Base-by-base conservation (phyloP, 2,113 vertebrate genomes). In the Rhadina sibilatrix region DNA sequence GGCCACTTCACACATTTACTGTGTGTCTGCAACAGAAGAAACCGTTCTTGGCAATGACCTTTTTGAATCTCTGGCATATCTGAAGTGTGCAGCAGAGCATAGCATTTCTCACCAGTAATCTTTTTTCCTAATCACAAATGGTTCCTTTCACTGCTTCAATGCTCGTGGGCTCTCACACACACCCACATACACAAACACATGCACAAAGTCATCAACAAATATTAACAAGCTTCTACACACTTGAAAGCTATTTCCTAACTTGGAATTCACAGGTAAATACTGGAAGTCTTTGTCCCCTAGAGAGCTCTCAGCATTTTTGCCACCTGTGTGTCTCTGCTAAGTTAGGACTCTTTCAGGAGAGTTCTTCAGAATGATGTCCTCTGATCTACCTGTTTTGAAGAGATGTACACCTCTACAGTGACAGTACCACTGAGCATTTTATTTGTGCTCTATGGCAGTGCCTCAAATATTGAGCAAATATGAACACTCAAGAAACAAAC, bases 21-120 rank as follows among this genome's bases (percentile, higher is more conserved):
- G 12, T 53, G 56, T 76, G 63, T 65, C 30, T 76, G 24, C 57
- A 65, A 38, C 23, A 63, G 75, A 53, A 20, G 47, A 71, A 92
- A 78, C 33, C 10, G 31, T 57, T 83, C 63, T 91, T 76, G 53
- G 57, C 81, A 95, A 28, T 87, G 89, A 94, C 89, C 78, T 95
- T 93, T 91, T 27, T 50, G 66, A 80, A 72, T 83, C 61, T 47
- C 44, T 79, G 84, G 54, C 21, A 15, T 77, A 80, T 80, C 54
- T 83, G 70, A 90, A 90, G 82, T 52, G 81, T 90, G 66, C 59
- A 93, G 66, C 61, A 70, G 20, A 87, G 61, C 66, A 35, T 5
- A 68, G 16, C 30, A 61, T 83, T 94, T 91, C 75, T 80, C 66
- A 90, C 59, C 20, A 53, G 31, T 38, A 80, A 83, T 53, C 30